phyloP scores from a whole-genome alignment of 1,140 invertebrate genomes.

The Phocides pigmalion region DNA sequence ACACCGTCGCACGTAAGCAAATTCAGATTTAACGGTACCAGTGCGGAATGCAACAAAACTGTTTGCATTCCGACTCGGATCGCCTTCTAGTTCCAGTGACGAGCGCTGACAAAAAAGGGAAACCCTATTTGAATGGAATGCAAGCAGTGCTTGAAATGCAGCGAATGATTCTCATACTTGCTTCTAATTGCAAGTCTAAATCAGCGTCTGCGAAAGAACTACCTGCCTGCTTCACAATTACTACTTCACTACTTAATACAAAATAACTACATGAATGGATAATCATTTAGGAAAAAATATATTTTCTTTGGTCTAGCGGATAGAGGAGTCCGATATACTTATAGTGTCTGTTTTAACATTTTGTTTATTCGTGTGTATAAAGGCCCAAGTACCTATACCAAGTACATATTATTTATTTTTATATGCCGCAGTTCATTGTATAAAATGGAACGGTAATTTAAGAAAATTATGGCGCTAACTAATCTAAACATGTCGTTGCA shows the following conservation, averaged over 20 bases:
- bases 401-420: too few species aligned
- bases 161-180: constrained; percentile 31
- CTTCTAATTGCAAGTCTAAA: constrained; percentile 26
- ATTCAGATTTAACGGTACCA: constrained; percentile 80
- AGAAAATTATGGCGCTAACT: not conserved
- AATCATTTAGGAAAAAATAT: too few species aligned
- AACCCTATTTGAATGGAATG: constrained; percentile 53
- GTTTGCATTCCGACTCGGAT: constrained; percentile 55
- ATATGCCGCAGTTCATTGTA: too few species aligned
- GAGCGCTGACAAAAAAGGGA: constrained; percentile 41
- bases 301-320: too few species aligned
- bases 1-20: constrained; percentile 48
- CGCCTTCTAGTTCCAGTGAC: constrained; percentile 35
- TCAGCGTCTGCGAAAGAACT: constrained; percentile 2
- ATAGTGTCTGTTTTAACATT: too few species aligned
- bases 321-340: too few species aligned
- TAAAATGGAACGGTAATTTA: too few species aligned
- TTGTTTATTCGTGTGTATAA: too few species aligned
- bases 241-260: too few species aligned
- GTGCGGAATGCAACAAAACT: constrained; percentile 76
- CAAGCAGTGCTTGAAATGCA: constrained; percentile 22
- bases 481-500: not conserved
- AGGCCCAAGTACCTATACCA: too few species aligned
- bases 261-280: too few species aligned
- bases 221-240: too few species aligned